A percentile compares a stretch with the other conserved stretches of the same genome.
phyloP scores from a whole-genome alignment of 64 coral and sea anemone genomes.

The Platygyra sinensis region DNA sequence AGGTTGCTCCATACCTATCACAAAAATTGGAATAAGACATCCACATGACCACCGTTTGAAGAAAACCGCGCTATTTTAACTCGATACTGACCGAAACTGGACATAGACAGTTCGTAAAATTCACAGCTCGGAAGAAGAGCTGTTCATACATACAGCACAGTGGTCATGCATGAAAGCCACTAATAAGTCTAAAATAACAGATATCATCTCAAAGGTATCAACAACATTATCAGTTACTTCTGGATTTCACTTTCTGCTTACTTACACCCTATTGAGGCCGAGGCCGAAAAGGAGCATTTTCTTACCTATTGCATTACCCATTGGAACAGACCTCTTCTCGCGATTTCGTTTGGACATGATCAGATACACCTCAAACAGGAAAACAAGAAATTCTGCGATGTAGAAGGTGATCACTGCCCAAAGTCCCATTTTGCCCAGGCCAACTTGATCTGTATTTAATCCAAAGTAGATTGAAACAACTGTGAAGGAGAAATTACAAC shows the following conservation, averaged over 20 bases:
- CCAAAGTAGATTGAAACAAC: slow-evolving; percentile 19
- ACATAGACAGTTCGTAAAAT: too few species aligned
- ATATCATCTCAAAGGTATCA: too few species aligned
- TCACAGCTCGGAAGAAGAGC: too few species aligned
- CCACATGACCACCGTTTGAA: too few species aligned
- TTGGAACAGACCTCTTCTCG: background rate
- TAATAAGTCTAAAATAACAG: too few species aligned
- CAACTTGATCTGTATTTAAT: background rate
- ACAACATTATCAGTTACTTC: too few species aligned
- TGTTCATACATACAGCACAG: too few species aligned
- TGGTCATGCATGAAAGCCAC: too few species aligned
- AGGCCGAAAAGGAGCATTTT: background rate
- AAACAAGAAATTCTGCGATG: background rate
- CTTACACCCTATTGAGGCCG: background rate
- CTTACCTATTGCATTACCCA: background rate
- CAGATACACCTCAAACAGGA: slow-evolving; percentile 20
- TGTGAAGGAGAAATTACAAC: background rate
- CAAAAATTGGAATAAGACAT: too few species aligned
- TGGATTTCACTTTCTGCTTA: too few species aligned
- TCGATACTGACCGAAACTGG: too few species aligned
- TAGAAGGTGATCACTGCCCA: slow-evolving; percentile 10
- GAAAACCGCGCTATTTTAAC: too few species aligned
- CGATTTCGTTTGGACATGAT: slow-evolving; percentile 13
- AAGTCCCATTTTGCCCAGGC: background rate
- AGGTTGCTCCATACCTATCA: slow-evolving; percentile 5